A percentile compares a stretch with the other conserved stretches of the same genome.
Evolutionary conservation across 2,888 invertebrate genomes (phyloP).

Genomic region (Arrhopalites spinosus): DNA sequence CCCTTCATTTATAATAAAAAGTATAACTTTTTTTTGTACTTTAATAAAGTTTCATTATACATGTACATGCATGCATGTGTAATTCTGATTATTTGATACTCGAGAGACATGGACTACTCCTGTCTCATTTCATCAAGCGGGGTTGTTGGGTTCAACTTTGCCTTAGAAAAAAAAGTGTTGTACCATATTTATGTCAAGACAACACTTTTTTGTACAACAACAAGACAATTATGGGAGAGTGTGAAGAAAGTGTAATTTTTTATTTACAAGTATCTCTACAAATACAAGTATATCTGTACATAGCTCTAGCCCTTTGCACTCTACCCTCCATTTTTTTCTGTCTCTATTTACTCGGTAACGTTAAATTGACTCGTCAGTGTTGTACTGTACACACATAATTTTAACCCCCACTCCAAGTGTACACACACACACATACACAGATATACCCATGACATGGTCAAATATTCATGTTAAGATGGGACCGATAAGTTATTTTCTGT

Average conservation of each 20-base stretch:
- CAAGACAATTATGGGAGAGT: not conserved
- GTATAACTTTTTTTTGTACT: too few species aligned
- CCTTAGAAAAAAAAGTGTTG: too few species aligned
- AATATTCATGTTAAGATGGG: not conserved
- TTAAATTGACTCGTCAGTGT: not conserved
- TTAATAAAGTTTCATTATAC: too few species aligned
- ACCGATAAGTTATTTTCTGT: not conserved
- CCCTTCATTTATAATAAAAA: too few species aligned
- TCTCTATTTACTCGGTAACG: not conserved
- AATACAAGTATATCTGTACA: too few species aligned
- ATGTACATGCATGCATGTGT: too few species aligned
- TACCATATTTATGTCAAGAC: too few species aligned
- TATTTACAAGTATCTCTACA: not conserved
- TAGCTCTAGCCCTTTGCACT: too few species aligned
- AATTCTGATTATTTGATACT: too few species aligned
- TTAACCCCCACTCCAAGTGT: not conserved
- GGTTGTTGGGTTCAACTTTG: too few species aligned
- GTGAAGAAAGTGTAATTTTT: not conserved
- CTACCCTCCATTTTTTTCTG: not conserved
- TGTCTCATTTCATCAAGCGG: not conserved
- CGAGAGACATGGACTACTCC: not conserved
- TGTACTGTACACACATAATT: too few species aligned
- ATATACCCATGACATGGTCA: not conserved
- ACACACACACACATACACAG: not conserved
- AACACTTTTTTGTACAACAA: not conserved